Base-by-base conservation (phyloP, 2,888 invertebrate genomes). In the Azorinus chamasolen region DNA sequence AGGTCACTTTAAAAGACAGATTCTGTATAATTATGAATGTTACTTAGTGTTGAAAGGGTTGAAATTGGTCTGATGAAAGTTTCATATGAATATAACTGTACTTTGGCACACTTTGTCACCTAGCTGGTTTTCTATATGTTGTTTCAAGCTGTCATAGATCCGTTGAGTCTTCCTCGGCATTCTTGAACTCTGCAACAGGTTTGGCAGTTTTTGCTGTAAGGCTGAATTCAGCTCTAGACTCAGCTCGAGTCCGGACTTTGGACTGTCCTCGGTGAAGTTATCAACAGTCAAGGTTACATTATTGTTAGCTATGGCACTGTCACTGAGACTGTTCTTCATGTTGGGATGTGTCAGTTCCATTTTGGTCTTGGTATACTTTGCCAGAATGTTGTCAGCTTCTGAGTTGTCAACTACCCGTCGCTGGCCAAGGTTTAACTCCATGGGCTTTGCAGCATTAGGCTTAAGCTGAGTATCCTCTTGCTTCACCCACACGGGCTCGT, bases 321-420 rank as follows among this genome's bases (percentile, higher is more conserved):
- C 90, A 80, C 89, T 91, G 57, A 85, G 79, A 5, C 88, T 90
- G 14, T 80, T 83, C 68, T 88, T 87, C 86, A 89, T 84, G 57
- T 72, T 79, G 2, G 88, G 83, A 65, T 88, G 88, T 22, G 77
- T 70, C 6, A 87, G 65, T 16, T 58, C 54, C 24, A 68, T 61
- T 32, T 71, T 71, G 14, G 69, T 41, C 45, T 55, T 66, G 58
- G 63, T 80, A 55, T 81, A 81, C 37, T 81, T 81, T 14, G 62
- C 77, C 14, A 81, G 65, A 25, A 81, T 81, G 14, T 61, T 51
- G 43, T 78, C 81, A 18, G 81, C 81, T 45, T 81, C 81, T 0
- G 78, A 78, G 45, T 75, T 68, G 8, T 75, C 79, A 24, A 72
- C 37, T 2, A 80, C 79, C 0, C 75, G 27, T 18, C 45, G 58